Conservation (phyloP, 2,113 vertebrate genomes). For the Struthio camelus region DNA sequence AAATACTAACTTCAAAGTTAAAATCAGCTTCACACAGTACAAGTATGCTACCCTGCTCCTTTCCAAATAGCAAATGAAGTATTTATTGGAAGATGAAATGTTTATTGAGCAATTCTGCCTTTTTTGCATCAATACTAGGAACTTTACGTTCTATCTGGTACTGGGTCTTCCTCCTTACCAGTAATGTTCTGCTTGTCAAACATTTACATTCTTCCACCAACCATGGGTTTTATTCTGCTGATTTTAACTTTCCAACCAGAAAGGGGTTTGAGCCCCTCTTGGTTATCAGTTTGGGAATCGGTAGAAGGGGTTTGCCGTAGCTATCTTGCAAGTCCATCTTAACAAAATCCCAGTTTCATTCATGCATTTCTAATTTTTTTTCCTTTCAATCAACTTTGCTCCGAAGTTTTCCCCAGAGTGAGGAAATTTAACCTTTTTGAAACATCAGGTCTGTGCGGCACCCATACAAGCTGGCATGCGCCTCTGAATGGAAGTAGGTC, state of each 20-base stretch:
- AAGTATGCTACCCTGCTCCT: not conserved
- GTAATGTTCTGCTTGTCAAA: not conserved
- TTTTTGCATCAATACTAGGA: not conserved
- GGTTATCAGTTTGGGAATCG: not conserved
- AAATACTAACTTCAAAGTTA: not conserved
- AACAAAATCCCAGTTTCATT: not conserved
- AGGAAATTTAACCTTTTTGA: not conserved
- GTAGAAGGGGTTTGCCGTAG: not conserved
- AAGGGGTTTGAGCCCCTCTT: rapidly evolving
- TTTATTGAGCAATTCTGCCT: not conserved
- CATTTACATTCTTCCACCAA: not conserved
- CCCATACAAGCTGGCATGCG: not conserved
- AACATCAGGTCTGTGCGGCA: not conserved
- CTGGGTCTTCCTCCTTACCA: not conserved
- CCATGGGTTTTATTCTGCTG: not conserved
- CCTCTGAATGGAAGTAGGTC: slow-evolving; percentile 29
- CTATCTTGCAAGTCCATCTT: not conserved
- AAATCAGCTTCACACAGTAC: not conserved
- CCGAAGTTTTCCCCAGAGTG: not conserved
- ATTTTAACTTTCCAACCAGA: not conserved
- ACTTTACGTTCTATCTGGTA: not conserved
- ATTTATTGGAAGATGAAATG: not conserved
- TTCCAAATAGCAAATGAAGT: not conserved
- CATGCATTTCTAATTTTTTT: not conserved
- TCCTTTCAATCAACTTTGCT: not conserved